Evolutionary conservation across 2,113 vertebrate genomes (phyloP).

Genomic region (Dasyurus viverrinus): DNA sequence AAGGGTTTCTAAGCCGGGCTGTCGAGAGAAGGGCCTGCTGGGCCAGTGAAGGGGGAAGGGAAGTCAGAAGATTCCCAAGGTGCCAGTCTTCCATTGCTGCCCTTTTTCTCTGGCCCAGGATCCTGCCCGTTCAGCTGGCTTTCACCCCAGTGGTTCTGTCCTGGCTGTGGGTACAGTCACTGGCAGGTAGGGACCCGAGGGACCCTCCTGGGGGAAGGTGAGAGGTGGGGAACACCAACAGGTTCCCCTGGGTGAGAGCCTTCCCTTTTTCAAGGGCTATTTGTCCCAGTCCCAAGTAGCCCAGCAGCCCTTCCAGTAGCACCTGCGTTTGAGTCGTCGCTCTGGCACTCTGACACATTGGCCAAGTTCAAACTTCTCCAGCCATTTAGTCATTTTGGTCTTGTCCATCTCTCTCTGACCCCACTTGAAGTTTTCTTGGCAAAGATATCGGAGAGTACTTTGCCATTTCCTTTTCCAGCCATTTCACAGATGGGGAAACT

Average conservation of each 20-base stretch:
- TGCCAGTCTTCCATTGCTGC: background rate
- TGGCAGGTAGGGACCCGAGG: slow-evolving; percentile 84
- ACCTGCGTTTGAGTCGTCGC: background rate
- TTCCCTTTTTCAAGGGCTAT: background rate
- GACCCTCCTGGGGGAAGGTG: background rate
- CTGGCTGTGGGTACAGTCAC: slow-evolving; percentile 92
- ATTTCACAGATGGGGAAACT: too few relatives aligned
- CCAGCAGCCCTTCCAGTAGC: background rate
- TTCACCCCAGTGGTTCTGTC: slow-evolving; percentile 90
- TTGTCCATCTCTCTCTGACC: too few relatives aligned
- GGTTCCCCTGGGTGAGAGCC: background rate
- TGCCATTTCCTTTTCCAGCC: too few relatives aligned
- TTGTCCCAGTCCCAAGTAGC: background rate
- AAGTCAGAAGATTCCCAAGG: background rate
- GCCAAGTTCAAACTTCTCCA: background rate
- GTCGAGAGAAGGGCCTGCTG: background rate
- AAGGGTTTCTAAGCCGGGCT: background rate
- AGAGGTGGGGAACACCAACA: too few relatives aligned
- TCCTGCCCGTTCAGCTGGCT: slow-evolving; percentile 87
- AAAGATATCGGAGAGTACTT: too few relatives aligned
- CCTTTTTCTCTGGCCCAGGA: slow-evolving; percentile 83
- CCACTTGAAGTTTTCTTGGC: too few relatives aligned
- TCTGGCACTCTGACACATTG: background rate
- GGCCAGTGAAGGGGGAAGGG: background rate
- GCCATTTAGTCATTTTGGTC: too few relatives aligned